Evolutionary conservation across 1,140 invertebrate genomes (phyloP), one percentile per base, ranked within the genome.

Genomic region (Aphis craccivora): DNA sequence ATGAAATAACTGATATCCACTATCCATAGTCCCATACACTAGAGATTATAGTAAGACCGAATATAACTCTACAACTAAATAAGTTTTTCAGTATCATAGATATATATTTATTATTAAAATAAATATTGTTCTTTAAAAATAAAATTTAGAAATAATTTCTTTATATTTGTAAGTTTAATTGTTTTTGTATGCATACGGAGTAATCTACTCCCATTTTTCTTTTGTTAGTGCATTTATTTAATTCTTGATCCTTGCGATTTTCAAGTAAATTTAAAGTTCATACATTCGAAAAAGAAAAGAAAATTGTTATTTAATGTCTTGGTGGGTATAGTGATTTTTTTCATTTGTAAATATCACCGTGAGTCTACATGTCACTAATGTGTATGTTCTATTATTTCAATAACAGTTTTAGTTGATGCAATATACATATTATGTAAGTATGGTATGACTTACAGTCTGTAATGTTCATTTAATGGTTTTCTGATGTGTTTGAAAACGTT

Each of bases 401-500:
- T 20, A 88, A 76, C 60, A 76, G 60, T 76, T 88, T 48, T 48
- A 51, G 43, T 88, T 51, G 1, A 48, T n/a, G n/a, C 45, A 51
- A 51, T 88, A 87, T 45, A 48, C 45, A 51, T 51, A 88, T 51
- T 51, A 51, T 51, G 20, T 35, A 88, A 48, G 45, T 88, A 51
- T 35, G 30, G 14, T 35, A 51, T 88, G 86, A 88, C 86, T 88
- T 43, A 88, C 45, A n/a, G 48, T 88, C 30, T 48, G 30, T 88
- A 88, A 88, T 51, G 86, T 22, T 51, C 86, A 88, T 51, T 51
- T 88, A 88, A 88, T 88, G 86, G 43, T 88, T 88, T 88, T 88
- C 86, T 88, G 86, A 88, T 88, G 87, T 89, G 48, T 35, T 89
- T 53, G 45, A 89, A 53, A 89, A 89, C n/a, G n/a, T 53, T 89